Evolutionary conservation across 2,797 vertebrate species (phyloP).

Genomic region (Pantherophis vulpinus): DNA sequence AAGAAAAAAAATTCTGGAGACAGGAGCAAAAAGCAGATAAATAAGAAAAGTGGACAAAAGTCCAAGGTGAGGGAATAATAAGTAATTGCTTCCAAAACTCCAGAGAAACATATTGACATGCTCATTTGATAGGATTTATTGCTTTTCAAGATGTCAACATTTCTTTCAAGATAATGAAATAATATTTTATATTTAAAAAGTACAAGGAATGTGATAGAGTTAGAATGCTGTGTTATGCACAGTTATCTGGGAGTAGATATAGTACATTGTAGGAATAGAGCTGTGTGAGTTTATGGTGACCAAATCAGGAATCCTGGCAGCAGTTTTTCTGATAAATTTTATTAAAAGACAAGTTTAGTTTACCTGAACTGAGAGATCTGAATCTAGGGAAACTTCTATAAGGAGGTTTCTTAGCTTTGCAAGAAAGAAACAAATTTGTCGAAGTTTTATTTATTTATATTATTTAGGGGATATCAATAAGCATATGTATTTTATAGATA

Average conservation of each 20-base stretch:
- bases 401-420: not conserved
- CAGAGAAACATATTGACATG: not conserved
- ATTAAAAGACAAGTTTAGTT: not conserved
- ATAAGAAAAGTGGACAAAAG: not conserved
- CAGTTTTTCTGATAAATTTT: not conserved
- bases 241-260: not conserved
- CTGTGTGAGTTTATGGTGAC: not conserved
- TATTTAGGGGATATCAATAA: not conserved
- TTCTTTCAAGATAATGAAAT: not conserved
- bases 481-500: not conserved
- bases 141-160: not conserved
- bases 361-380: not conserved
- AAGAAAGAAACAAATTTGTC: not conserved
- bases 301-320: not conserved
- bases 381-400: not conserved
- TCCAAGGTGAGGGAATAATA: slow-evolving; percentile 9
- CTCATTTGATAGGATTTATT: not conserved
- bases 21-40: not conserved
- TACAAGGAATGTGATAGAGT: not conserved
- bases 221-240: not conserved
- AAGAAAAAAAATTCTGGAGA: not conserved
- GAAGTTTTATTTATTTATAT: not conserved
- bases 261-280: not conserved
- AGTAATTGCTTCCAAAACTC: not conserved
- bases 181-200: not conserved